Evolutionary conservation across 2,797 vertebrate species (phyloP).

Genomic region (Rhodeus uyekii): DNA sequence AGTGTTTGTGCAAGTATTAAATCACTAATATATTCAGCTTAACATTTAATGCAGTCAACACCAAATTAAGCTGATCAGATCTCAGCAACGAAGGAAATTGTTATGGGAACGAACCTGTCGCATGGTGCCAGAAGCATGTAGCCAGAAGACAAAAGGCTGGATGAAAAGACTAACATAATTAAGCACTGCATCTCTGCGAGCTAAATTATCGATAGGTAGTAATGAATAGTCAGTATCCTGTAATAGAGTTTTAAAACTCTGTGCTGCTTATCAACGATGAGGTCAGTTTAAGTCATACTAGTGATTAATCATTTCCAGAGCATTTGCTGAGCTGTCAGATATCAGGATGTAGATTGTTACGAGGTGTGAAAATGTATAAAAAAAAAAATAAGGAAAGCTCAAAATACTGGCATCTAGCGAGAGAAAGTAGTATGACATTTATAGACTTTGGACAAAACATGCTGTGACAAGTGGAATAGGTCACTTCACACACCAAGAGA

Average conservation of each 20-base stretch:
- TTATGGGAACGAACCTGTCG: slow-evolving; percentile 73
- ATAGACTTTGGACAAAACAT: background rate
- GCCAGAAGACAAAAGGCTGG: background rate
- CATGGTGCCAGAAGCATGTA: slow-evolving; percentile 71
- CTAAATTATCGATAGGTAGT: background rate
- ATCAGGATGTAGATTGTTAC: background rate
- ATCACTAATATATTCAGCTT: background rate
- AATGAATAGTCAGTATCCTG: background rate
- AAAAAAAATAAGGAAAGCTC: background rate
- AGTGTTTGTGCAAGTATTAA: background rate
- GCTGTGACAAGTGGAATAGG: too few relatives aligned
- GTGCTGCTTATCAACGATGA: background rate
- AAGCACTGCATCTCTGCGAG: slow-evolving; percentile 20
- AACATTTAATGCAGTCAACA: background rate
- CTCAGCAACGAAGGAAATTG: background rate
- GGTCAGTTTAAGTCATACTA: background rate
- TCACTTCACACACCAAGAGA: background rate
- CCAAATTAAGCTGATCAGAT: background rate
- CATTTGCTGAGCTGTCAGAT: background rate
- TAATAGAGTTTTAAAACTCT: background rate
- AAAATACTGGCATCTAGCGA: slow-evolving; percentile 32
- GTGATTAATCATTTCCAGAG: background rate
- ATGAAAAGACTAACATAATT: background rate
- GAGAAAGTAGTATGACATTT: background rate
- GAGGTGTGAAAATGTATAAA: background rate